A percentile compares a stretch with the other conserved stretches of the same genome.
These are phyloP conservation scores for Drosophila tanythrix DNA, from an alignment of 2,888 invertebrate genomes.

Conservation along the genomic window DNA sequence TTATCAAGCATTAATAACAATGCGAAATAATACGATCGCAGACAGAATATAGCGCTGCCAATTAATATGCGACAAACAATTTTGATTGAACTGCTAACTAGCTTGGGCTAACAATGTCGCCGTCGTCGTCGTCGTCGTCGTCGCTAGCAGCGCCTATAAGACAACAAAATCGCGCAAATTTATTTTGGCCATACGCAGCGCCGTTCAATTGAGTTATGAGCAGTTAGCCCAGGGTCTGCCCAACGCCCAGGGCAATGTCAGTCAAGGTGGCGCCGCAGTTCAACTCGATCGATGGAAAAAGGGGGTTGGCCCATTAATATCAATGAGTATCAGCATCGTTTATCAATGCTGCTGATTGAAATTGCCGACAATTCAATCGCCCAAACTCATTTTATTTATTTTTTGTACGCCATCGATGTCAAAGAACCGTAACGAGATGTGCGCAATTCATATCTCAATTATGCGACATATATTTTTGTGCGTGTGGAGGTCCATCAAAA, in stretches of 20 bases:
- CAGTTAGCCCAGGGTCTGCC: slow-evolving; percentile 40
- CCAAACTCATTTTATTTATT: slow-evolving; percentile 46
- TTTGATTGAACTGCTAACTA: slow-evolving; percentile 70
- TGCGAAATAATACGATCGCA: slow-evolving; percentile 59
- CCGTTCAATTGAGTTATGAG: slow-evolving; percentile 46
- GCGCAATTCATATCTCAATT: slow-evolving; percentile 45
- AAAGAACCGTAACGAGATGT: slow-evolving; percentile 50
- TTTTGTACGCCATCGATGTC: slow-evolving; percentile 26
- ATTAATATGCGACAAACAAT: slow-evolving; percentile 75
- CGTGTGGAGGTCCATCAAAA: slow-evolving; percentile 17
- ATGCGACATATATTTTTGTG: slow-evolving; percentile 12
- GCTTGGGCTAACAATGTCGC: slow-evolving; percentile 19
- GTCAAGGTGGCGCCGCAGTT: slow-evolving; percentile 48
- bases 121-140: neutral
- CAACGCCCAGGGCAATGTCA: slow-evolving; percentile 36
- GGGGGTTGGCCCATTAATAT: slow-evolving; percentile 55
- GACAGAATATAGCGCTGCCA: slow-evolving; percentile 48
- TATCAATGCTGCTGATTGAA: slow-evolving; percentile 62
- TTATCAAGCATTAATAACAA: slow-evolving; percentile 58
- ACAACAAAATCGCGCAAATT: slow-evolving; percentile 65
- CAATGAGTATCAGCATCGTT: slow-evolving; percentile 34
- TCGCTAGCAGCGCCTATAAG: slow-evolving; percentile 44
- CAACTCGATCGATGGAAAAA: slow-evolving; percentile 20
- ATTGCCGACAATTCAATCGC: slow-evolving; percentile 50
- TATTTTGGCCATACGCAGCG: slow-evolving; percentile 66